Base-by-base conservation (phyloP, 1,140 invertebrate genomes). In the Drosophila punjabiensis region DNA sequence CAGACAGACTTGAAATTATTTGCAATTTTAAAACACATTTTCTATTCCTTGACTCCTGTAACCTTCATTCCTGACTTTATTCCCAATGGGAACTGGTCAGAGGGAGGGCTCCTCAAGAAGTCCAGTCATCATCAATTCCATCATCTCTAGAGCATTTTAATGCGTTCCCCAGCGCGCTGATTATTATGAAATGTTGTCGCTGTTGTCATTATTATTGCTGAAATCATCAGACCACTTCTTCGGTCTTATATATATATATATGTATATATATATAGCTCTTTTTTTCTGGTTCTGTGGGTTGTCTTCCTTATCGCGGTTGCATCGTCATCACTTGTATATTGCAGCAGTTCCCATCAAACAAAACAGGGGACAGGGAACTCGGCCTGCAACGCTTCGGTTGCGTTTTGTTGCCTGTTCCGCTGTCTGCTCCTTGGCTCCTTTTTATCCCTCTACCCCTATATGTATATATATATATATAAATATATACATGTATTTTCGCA, bases 151-250 rank as follows among this genome's bases (percentile, higher is more conserved):
- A 58, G 65, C 59, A 70, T 70, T 64, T 70, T 76, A 50, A 76
- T 48, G 76, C 81, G 53, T 81, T 70, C 61, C 52, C 58, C 53
- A 62, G 37, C 55, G 61, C 71, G 71, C 67, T 78, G 79, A 70
- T 83, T 83, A 76, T 82, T 79, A 76, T 83, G 81, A 82, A 81
- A 81, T 81, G 71, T 83, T 79, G 63, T 79, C 66, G 61, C 70
- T 75, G 61, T 68, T 81, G 59, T 80, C 77, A 68, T 69, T 64
- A 60, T 69, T 79, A 48, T 53, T 55, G 58, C 59, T 53, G 39
- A 55, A 74, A 76, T 62, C 60, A 76, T 45, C 71, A 52, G 71
- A 67, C 67, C 53, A 60, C 68, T 71, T 70, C 68, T 41, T 18
- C 11, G 39, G 4, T 10, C 55, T 2, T 52, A 30, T 6, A 37